A percentile compares a stretch with the other conserved stretches of the same genome.
phyloP scores from a whole-genome alignment of 2,113 vertebrate species.

The Hipposideros armiger region DNA sequence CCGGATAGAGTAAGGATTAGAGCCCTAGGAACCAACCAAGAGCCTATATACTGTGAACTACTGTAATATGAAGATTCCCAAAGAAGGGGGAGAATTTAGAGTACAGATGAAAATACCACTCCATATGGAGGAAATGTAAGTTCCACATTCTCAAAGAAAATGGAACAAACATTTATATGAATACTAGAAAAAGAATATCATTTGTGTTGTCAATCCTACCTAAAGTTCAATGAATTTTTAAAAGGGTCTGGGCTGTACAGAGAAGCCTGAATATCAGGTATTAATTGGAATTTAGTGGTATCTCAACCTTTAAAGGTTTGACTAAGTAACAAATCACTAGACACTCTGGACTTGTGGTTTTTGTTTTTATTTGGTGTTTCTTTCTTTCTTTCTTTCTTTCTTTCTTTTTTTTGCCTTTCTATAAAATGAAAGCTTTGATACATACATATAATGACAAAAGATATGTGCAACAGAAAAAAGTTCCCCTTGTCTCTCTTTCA shows the following conservation, averaged over 20 bases:
- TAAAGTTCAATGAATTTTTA: neutral
- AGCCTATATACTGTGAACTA: neutral
- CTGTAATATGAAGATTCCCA: neutral
- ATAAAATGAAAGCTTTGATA: neutral
- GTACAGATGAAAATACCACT: neutral
- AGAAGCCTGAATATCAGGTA: neutral
- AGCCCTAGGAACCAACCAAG: neutral
- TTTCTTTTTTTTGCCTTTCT: neutral
- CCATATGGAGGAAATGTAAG: neutral
- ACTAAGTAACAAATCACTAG: neutral
- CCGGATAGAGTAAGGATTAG: neutral
- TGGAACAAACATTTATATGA: neutral
- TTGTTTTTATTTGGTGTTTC: neutral
- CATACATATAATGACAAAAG: neutral
- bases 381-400: neutral
- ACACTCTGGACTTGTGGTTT: neutral
- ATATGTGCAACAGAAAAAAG: neutral
- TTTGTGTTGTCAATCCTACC: neutral
- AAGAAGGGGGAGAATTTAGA: neutral
- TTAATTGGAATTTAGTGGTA: neutral
- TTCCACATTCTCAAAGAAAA: neutral
- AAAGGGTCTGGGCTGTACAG: neutral
- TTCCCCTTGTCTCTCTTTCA: neutral
- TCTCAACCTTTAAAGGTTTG: neutral
- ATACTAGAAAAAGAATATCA: neutral